Evolutionary conservation across 2,113 vertebrate species (phyloP).

Genomic region (Bos javanicus): DNA sequence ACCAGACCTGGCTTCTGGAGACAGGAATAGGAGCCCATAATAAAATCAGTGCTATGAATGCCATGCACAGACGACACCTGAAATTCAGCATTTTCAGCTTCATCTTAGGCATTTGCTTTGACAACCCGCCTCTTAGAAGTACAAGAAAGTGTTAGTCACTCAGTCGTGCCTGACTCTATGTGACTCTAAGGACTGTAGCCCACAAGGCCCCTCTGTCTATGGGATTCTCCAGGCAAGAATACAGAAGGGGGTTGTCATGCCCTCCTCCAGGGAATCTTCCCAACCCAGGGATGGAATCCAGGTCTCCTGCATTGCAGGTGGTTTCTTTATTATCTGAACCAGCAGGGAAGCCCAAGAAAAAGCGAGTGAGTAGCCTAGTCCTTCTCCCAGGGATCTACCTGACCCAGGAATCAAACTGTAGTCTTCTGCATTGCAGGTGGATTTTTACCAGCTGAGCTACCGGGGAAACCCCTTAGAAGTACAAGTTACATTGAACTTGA

Average conservation of each 20-base stretch:
- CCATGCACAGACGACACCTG: neutral
- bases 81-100: neutral
- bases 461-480: neutral
- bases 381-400: neutral
- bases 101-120: neutral
- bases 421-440: neutral
- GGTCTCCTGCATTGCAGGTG: rapidly evolving
- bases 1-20: too few species aligned
- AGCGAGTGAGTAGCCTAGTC: neutral
- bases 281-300: neutral
- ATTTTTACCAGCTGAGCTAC: neutral
- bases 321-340: neutral
- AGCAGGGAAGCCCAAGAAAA: neutral
- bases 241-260: neutral
- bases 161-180: neutral
- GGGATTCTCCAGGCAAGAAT: neutral
- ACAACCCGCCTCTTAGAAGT: neutral
- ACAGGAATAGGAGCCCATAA: neutral
- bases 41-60: neutral
- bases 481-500: neutral
- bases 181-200: neutral
- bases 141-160: neutral
- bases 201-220: neutral
- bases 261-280: neutral
- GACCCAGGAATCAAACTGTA: neutral